Percentiles rank a stretch among this genome's conserved stretches.
phyloP scores from a whole-genome alignment of 2,113 vertebrate species.

The Tringa solitaria region DNA sequence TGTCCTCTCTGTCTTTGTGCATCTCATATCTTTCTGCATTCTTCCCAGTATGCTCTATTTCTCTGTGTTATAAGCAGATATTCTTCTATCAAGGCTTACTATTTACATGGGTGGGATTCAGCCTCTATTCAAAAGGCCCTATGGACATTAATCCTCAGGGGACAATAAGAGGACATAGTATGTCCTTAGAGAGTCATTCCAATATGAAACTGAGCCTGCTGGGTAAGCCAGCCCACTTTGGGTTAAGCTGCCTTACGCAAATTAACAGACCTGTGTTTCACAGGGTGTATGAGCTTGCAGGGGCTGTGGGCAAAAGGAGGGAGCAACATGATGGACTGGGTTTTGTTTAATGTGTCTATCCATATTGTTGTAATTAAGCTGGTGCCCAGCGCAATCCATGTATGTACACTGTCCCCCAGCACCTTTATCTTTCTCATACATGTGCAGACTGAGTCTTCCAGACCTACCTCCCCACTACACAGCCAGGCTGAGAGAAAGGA shows the following conservation, averaged over 20 bases:
- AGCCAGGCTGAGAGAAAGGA: neutral
- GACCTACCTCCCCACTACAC: neutral
- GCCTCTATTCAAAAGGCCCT: neutral
- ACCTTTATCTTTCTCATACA: neutral
- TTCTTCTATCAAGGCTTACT: neutral
- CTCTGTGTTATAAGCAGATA: neutral
- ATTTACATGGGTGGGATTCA: neutral
- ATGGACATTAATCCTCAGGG: neutral
- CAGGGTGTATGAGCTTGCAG: neutral
- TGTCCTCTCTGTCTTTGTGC: neutral
- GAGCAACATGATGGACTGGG: neutral
- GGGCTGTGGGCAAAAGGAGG: neutral
- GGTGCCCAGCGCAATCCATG: neutral
- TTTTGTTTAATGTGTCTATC: neutral
- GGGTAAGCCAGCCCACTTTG: neutral
- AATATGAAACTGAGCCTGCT: neutral
- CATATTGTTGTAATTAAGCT: neutral
- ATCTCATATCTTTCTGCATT: neutral
- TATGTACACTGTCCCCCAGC: neutral
- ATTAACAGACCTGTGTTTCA: neutral
- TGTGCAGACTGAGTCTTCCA: neutral
- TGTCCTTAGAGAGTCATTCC: neutral
- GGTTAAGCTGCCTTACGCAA: neutral
- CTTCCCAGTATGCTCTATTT: neutral
- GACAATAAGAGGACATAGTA: neutral